Evolutionary conservation across 2,797 vertebrate genomes (phyloP).

Genomic region (Megaceryle alcyon): DNA sequence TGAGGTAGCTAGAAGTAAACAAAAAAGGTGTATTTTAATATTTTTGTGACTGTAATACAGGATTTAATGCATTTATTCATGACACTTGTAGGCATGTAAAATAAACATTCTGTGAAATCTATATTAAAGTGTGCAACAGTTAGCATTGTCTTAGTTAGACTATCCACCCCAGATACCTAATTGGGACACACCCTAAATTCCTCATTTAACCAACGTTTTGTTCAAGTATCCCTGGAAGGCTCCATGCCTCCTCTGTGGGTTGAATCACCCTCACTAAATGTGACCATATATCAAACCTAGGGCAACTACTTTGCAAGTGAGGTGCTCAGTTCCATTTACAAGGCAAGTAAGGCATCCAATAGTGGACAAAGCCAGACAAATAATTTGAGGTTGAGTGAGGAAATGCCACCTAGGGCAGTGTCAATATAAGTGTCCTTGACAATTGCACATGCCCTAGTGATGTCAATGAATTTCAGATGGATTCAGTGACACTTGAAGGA

Average conservation of each 20-base stretch:
- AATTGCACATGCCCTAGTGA: background rate
- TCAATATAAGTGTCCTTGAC: background rate
- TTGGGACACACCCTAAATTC: background rate
- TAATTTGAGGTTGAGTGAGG: rapidly evolving
- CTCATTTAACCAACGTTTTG: background rate
- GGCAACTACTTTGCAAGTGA: background rate
- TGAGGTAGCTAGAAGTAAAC: constrained; percentile 49
- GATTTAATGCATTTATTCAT: background rate
- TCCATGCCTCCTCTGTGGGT: rapidly evolving
- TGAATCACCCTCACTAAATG: background rate
- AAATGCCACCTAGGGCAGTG: background rate
- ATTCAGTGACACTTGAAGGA: background rate
- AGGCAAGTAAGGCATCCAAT: background rate
- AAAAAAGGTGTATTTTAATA: background rate
- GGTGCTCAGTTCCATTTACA: background rate
- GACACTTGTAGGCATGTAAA: background rate
- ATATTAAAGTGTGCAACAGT: background rate
- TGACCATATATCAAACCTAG: background rate
- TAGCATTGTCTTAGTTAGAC: background rate
- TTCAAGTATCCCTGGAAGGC: background rate
- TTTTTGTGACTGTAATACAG: background rate
- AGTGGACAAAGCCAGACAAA: background rate
- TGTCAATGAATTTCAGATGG: background rate
- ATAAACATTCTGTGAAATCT: background rate
- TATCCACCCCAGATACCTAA: background rate